A percentile compares a stretch with the other conserved stretches of the same genome.
Evolutionary conservation across 2,797 vertebrate genomes (phyloP).

Genomic region (Phataginus tetradactyla): DNA sequence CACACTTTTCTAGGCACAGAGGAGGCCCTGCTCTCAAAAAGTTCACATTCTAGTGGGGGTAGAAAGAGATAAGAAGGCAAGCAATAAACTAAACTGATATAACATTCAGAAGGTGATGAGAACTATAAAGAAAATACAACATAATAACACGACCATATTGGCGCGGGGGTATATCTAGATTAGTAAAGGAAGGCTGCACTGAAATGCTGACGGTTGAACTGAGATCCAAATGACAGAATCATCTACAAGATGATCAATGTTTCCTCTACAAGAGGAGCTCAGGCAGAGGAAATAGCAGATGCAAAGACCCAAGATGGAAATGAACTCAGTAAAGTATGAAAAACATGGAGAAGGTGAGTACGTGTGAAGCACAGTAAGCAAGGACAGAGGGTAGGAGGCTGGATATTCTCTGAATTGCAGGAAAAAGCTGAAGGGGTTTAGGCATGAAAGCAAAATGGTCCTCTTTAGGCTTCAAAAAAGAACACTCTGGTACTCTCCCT

Average conservation of each 20-base stretch:
- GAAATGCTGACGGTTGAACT: neutral
- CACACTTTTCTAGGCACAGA: neutral
- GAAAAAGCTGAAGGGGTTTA: neutral
- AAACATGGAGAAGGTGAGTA: neutral
- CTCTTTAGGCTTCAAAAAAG: neutral
- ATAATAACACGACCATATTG: neutral
- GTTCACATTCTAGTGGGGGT: neutral
- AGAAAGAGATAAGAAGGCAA: neutral
- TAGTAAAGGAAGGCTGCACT: neutral
- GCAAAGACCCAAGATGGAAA: neutral
- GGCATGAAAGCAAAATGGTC: neutral
- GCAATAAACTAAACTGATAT: neutral
- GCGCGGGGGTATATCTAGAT: neutral
- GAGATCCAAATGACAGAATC: neutral
- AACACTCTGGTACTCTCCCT: neutral
- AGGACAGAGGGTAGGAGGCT: neutral
- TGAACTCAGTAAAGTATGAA: neutral
- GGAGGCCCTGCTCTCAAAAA: neutral
- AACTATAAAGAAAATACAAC: neutral
- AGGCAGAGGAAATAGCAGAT: neutral
- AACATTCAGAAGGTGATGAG: neutral
- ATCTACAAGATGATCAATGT: neutral
- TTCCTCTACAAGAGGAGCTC: neutral
- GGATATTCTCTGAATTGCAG: neutral
- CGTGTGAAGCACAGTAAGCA: neutral